Evolutionary conservation across 2,797 vertebrate species (phyloP).

Genomic region (Pipistrellus pygmaeus): DNA sequence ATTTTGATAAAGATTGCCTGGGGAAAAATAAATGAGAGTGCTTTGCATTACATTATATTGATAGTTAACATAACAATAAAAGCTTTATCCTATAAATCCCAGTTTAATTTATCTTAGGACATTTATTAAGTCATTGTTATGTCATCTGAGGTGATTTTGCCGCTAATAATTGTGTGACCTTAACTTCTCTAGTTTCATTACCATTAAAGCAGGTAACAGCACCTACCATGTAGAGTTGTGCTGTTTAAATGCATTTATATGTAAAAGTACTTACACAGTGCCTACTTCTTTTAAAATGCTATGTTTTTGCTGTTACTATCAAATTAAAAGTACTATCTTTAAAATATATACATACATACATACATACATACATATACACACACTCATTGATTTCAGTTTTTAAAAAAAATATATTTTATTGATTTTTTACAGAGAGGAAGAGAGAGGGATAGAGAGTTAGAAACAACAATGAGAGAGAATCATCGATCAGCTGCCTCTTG

Average conservation of each 20-base stretch:
- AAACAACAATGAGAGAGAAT: too few species aligned
- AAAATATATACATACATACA: not conserved
- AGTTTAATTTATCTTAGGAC: not conserved
- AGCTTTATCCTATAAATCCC: not conserved
- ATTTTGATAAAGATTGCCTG: not conserved
- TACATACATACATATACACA: too few species aligned
- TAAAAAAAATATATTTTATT: too few species aligned
- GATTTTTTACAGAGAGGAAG: too few species aligned
- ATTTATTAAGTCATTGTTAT: not conserved
- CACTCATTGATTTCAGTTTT: too few species aligned
- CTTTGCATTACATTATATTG: not conserved
- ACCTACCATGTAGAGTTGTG: not conserved
- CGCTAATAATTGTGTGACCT: not conserved
- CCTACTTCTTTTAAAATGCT: not conserved
- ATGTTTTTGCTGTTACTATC: not conserved
- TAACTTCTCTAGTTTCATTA: not conserved
- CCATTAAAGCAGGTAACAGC: not conserved
- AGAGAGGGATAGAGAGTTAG: too few species aligned
- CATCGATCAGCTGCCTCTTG: too few species aligned
- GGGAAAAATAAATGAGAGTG: not conserved
- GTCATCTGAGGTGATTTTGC: conserved; percentile 8
- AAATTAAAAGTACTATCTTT: conserved; percentile 14
- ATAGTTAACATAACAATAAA: not conserved
- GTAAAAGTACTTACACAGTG: not conserved
- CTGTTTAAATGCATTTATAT: not conserved